Percentiles rank a stretch among this genome's conserved stretches.
Conservation (phyloP, 2,888 invertebrate genomes). For the Archips crataeganus region DNA sequence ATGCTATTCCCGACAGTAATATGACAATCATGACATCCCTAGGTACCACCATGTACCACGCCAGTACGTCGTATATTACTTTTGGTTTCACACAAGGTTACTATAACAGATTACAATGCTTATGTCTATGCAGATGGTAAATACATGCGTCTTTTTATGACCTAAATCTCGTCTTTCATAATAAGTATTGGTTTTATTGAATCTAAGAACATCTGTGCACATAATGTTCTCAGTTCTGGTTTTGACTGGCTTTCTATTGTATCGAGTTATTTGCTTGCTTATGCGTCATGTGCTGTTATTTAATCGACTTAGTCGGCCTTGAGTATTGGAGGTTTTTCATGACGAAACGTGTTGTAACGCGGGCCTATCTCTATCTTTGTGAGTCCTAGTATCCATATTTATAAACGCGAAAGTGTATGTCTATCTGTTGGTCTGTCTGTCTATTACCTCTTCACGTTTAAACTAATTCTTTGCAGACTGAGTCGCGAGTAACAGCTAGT, state of each 20-base stretch:
- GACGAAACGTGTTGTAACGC: not conserved
- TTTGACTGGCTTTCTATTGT: not conserved
- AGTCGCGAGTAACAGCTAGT: too few species aligned
- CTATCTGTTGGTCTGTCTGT: too few species aligned
- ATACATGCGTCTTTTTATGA: conserved; percentile 14
- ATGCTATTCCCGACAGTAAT: too few species aligned
- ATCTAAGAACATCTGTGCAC: conserved; percentile 18
- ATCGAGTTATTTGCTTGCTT: conserved; percentile 1
- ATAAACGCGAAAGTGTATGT: too few species aligned
- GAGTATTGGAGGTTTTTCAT: not conserved
- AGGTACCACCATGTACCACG: too few species aligned
- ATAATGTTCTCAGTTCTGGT: conserved; percentile 10
- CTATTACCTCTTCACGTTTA: too few species aligned
- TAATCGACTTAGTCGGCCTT: not conserved
- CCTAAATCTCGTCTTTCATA: conserved; percentile 19
- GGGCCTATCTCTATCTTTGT: too few species aligned
- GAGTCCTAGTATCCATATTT: too few species aligned
- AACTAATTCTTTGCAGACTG: too few species aligned
- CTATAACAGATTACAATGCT: not conserved
- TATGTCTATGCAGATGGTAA: not conserved
- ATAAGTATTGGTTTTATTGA: not conserved
- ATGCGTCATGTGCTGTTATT: not conserved
- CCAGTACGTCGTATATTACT: not conserved
- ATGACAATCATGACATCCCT: too few species aligned
- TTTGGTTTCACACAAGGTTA: not conserved